Base-by-base conservation (phyloP, 2,797 vertebrate genomes). In the Coendou prehensilis region DNA sequence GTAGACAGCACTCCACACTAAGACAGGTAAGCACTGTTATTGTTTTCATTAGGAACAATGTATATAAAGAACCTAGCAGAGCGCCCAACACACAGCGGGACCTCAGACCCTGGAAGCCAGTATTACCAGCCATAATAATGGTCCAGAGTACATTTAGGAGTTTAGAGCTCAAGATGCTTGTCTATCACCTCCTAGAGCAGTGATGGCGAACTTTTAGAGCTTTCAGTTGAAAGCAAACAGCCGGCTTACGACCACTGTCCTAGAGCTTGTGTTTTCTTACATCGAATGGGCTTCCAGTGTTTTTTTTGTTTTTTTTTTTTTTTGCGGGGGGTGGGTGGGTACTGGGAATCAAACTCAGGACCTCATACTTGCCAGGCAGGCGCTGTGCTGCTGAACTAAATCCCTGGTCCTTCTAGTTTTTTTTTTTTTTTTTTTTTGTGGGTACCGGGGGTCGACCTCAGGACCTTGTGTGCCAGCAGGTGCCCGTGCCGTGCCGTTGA, bases 151-250 rank as follows among this genome's bases (percentile, higher is more conserved):
- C 50, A 57, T 89, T 75, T 85, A 89, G 64, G n/a, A 83, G 18
- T 91, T 89, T 45, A 84, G 63, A 92, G 71, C 50, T 76, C 61
- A 83, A 37, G 78, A 54, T 86, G 61, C 47, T 83, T 95, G 94
- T 87, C 75, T 92, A 0, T 83, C 59, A 59, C 45, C 11, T 47
- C 22, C 41, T 50, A 76, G 45, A 76, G 26, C 45, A 50, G 73
- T 76, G 73, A 76, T 50, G 6, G 14, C 9, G 14, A 50, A 50
- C 18, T 50, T 76, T 76, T 30, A 30, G 45, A 45, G 2, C 45
- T 76, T 76, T 30, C 26, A 30, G 3, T 76, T 76, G 73, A 76
- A 50, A 76, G 50, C 26, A 69, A 41, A 41, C 67, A 30, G 7
- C 47, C 2, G 6, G 45, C 26, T 75, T 47, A 47, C 45, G 45